phyloP scores from a whole-genome alignment of 2,113 vertebrate species.

The Lophura nycthemera region DNA sequence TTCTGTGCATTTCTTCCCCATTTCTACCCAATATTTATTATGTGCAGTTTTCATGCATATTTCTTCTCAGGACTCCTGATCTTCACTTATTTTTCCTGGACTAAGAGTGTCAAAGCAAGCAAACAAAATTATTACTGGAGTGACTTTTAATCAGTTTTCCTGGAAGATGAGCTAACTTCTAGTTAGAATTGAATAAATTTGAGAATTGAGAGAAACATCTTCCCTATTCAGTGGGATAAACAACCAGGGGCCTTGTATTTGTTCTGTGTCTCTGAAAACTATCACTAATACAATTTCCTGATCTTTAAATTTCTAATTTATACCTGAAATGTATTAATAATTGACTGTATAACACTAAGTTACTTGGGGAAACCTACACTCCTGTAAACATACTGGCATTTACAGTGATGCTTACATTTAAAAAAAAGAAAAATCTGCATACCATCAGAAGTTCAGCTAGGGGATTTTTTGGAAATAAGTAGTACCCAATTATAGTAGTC shows the following conservation, averaged over 20 bases:
- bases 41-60: not conserved
- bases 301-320: not conserved
- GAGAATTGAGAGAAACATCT: not conserved
- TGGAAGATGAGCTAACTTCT: not conserved
- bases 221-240: not conserved
- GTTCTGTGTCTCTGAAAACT: not conserved
- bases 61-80: not conserved
- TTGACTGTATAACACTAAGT: not conserved
- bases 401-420: not conserved
- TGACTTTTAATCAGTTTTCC: not conserved
- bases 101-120: not conserved
- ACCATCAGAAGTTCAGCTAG: not conserved
- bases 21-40: not conserved
- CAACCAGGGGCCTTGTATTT: not conserved
- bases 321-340: not conserved
- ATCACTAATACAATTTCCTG: not conserved
- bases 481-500: not conserved
- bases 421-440: not conserved
- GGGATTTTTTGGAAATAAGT: not conserved
- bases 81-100: rapidly evolving
- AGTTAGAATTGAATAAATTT: no score
- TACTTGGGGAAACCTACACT: not conserved
- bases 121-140: not conserved
- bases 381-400: not conserved
- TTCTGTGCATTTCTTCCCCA: not conserved